Evolutionary conservation across 2,888 invertebrate genomes (phyloP), one percentile per base, ranked within the genome.

Genomic region (Drymonia ruficornis): DNA sequence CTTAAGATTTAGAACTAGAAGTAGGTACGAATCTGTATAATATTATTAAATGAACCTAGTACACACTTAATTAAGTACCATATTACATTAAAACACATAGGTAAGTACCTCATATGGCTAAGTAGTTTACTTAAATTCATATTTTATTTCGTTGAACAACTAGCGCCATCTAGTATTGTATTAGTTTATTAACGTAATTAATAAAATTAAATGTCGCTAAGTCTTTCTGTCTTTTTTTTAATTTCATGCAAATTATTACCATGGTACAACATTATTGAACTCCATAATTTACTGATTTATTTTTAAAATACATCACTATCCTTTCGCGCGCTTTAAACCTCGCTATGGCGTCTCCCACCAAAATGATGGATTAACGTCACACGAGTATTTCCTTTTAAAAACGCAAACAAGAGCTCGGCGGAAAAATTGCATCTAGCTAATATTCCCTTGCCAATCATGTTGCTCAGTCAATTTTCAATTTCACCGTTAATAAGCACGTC

Each of bases 391-490:
- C 79, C 79, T 74, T 84, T 81, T 81, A 78, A 82, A 85, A 87
- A 84, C 76, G 80, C 81, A 84, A 87, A 86, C 86, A 84, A 76
- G 71, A 75, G 72, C 75, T 69, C 64, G 67, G 64, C 72, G 78
- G 83, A 74, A 82, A 87, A 83, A 87, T 84, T 87, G 88, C 89
- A 89, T 83, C 84, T 76, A 81, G 89, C 87, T 88, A 89, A 91
- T 90, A 89, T 89, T 88, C 85, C 86, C 87, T 86, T 91, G 91
- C 91, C 91, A 91, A 91, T 91, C 91, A 91, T 84, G 83, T 78
- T 78, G 76, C 79, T 81, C 82, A 88, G 87, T 90, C 87, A 90
- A 89, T 91, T 91, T 91, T 89, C 91, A 90, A 90, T 91, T 90
- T 91, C 82, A 87, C 80, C 85, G 76, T 83, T 91, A 91, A 92